Percentiles rank a stretch among this genome's conserved stretches.
Evolutionary conservation across 2,797 vertebrate genomes (phyloP).

Genomic region (Diglossa cyanea): DNA sequence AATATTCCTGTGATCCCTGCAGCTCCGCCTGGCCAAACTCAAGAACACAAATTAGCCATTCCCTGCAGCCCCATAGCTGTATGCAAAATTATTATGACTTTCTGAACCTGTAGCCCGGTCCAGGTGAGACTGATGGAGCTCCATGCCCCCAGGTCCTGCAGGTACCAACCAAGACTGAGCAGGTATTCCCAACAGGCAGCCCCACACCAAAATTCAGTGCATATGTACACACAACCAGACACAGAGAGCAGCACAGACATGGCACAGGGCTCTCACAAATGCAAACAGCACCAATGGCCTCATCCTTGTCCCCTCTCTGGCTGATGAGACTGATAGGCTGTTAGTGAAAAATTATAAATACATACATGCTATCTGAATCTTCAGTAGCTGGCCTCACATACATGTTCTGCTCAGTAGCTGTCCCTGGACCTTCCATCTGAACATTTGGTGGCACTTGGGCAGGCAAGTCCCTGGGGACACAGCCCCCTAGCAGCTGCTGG

Average conservation of each 20-base stretch:
- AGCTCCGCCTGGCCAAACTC: neutral
- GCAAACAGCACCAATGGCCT: fast-evolving
- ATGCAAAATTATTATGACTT: neutral
- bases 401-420: neutral
- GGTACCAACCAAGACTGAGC: neutral
- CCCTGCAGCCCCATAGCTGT: neutral
- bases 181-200: neutral
- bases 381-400: neutral
- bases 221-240: fast-evolving
- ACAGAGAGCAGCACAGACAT: neutral
- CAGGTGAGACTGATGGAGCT: neutral
- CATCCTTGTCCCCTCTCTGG: neutral
- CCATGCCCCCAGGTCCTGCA: fast-evolving
- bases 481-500: neutral
- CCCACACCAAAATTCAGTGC: neutral
- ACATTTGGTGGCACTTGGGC: neutral
- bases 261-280: fast-evolving
- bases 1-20: neutral
- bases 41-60: neutral
- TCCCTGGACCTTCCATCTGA: neutral
- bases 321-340: neutral
- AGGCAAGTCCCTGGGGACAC: neutral
- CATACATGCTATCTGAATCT: neutral
- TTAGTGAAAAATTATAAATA: neutral
- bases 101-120: neutral